These are phyloP conservation scores for Leucosticte australis DNA, from an alignment of 2,113 vertebrate species.

Conservation along the genomic window DNA sequence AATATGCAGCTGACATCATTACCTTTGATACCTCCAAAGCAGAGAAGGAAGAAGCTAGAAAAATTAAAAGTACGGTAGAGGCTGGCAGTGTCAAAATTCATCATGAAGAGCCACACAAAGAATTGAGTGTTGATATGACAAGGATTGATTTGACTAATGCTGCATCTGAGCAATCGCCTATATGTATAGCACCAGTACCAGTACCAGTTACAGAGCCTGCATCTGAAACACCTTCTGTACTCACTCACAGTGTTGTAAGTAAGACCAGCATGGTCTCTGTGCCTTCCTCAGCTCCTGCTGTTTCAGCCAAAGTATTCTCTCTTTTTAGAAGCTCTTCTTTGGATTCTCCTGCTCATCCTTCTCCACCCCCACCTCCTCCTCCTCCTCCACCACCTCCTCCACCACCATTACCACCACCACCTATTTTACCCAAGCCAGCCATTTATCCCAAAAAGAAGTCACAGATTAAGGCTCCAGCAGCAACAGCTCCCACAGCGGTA, in stretches of 20 bases:
- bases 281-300: slow-evolving; percentile 61
- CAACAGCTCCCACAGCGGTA: neutral
- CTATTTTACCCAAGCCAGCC: slow-evolving; percentile 74
- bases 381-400: slow-evolving; percentile 73
- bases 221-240: slow-evolving; percentile 56
- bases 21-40: slow-evolving; percentile 9
- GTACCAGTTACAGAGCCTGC: slow-evolving; percentile 36
- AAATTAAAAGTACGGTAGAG: slow-evolving; percentile 35
- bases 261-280: slow-evolving; percentile 45
- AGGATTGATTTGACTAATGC: slow-evolving; percentile 21
- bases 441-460: slow-evolving; percentile 82
- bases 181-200: neutral
- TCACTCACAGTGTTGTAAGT: slow-evolving; percentile 69
- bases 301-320: slow-evolving; percentile 78
- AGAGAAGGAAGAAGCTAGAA: slow-evolving; percentile 52
- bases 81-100: slow-evolving; percentile 52
- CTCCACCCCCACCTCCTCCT: slow-evolving; percentile 39
- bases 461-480: slow-evolving; percentile 70
- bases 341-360: slow-evolving; percentile 71
- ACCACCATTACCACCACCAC: slow-evolving; percentile 76
- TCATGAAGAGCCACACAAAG: slow-evolving; percentile 66
- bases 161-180: slow-evolving; percentile 15
- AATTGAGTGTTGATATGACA: slow-evolving; percentile 1
- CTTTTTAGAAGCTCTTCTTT: slow-evolving; percentile 78
- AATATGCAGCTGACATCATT: slow-evolving; percentile 2